Base-by-base conservation (phyloP, 2,888 invertebrate genomes). In the Hyles lineata region DNA sequence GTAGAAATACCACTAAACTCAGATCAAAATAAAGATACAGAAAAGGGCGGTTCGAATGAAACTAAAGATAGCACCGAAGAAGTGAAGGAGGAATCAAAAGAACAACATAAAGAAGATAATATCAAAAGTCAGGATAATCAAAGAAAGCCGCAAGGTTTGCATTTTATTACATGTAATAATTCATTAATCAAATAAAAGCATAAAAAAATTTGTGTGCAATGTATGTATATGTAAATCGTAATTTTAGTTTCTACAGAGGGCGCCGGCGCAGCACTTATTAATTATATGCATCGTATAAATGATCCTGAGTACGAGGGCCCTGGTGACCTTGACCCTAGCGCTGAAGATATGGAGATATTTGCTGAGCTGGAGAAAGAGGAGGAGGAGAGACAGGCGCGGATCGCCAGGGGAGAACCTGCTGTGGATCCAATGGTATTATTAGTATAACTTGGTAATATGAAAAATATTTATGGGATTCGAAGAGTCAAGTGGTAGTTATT, bases 291-390 rank as follows among this genome's bases (percentile, higher is more conserved):
- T 1, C 85, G 80, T 32, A 82, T 87, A 76, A 85, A 87, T 69
- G 76, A 82, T 3, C 77, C 76, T 2, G 79, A 83, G 0, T 74
- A 74, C 2, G 82, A 83, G 35, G 85, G 87, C 2, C 84, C 87
- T 35, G 81, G 88, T 5, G 90, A 90, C 50, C 61, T 92, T 75
- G 82, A 90, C 72, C 94, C 92, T 0, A 93, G 89, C 74, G 90
- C 89, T 19, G 92, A 92, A 70, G 94, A 94, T 58, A 50, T 92
- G 75, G 93, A 93, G 79, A 90, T 94, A 75, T 92, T 94, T 52
- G 90, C 87, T 0, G 93, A 94, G 59, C 74, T 94, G 52, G 93
- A 93, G 6, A 78, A 83, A 29, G 93, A 93, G 23, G 86, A 90
- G 75, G 77, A 77, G 19, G 92, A 94, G 73, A 81, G 92, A 32